Conservation (phyloP, 1,140 invertebrate species). For the Hylaeus volcanicus region DNA sequence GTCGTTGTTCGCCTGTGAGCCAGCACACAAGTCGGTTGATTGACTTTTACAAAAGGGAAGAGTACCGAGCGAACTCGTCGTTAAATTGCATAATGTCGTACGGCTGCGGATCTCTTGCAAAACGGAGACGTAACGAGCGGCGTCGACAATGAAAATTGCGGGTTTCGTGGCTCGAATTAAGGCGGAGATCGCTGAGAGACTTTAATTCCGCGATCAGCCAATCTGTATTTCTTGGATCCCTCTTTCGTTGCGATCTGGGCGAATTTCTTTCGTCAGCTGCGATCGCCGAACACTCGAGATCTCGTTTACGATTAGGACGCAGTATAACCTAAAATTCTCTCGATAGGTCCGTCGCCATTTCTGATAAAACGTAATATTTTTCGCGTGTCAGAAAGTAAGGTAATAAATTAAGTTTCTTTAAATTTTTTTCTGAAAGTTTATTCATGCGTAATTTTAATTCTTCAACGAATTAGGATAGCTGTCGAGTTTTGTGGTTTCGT, state of each 20-base stretch:
- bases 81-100: constrained; percentile 53
- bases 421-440: too few species aligned
- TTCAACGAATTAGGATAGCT: too few species aligned
- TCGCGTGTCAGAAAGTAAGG: too few species aligned
- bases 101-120: constrained; percentile 48
- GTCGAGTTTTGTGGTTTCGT: too few species aligned
- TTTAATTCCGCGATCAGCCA: constrained; percentile 45
- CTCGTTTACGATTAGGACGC: neutral
- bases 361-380: too few species aligned
- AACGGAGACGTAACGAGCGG: constrained; percentile 51
- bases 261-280: neutral
- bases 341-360: too few species aligned
- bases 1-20: neutral
- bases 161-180: constrained; percentile 43
- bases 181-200: constrained; percentile 30
- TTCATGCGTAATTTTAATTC: too few species aligned
- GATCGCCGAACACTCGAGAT: neutral
- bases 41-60: constrained; percentile 2
- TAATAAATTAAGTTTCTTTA: too few species aligned
- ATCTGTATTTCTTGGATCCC: constrained; percentile 3
- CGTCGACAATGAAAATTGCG: constrained; percentile 49
- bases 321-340: too few species aligned
- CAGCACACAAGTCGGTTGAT: neutral
- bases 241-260: constrained; percentile 3
- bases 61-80: neutral